A percentile compares a stretch with the other conserved stretches of the same genome.
Evolutionary conservation across 2,888 invertebrate species (phyloP).

Genomic region (Elysia crispata): DNA sequence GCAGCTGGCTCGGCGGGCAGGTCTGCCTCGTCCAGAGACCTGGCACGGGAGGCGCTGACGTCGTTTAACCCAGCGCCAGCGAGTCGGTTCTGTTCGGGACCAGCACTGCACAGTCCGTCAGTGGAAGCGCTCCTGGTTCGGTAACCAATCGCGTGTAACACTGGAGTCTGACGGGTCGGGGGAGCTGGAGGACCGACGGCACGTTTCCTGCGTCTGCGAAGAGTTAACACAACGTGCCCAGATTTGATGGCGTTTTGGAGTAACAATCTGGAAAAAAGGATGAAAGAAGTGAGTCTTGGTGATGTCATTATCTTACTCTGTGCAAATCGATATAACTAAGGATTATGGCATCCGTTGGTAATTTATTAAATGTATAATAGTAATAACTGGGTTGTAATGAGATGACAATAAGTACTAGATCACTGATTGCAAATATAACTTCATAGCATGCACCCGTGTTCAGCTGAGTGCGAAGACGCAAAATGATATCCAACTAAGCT

Average conservation of each 20-base stretch:
- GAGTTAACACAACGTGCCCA: conserved; percentile 64
- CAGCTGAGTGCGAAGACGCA: too few relatives aligned
- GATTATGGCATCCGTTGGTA: too few relatives aligned
- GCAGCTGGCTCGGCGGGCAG: conserved; percentile 16
- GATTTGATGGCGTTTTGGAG: conserved; percentile 63
- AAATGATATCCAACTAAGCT: too few relatives aligned
- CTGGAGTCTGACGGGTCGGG: conserved; percentile 54
- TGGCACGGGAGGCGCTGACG: conserved; percentile 27
- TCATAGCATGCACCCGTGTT: too few relatives aligned
- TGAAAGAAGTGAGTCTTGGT: too few relatives aligned
- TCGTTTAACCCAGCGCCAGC: conserved; percentile 47
- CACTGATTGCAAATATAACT: too few relatives aligned
- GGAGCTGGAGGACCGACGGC: conserved; percentile 62
- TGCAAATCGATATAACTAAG: too few relatives aligned
- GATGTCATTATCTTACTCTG: too few relatives aligned
- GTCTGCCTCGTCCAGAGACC: conserved; percentile 26
- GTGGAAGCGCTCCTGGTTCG: conserved; percentile 40
- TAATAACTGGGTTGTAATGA: too few relatives aligned
- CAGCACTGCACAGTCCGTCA: conserved; percentile 14
- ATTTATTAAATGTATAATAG: too few relatives aligned
- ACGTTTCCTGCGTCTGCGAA: conserved; percentile 64
- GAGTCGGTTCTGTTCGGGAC: background rate
- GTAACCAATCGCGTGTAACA: conserved; percentile 40
- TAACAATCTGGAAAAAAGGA: conserved; percentile 46
- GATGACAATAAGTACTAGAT: too few relatives aligned